A percentile compares a stretch with the other conserved stretches of the same genome.
phyloP scores from a whole-genome alignment of 92 coral and sea anemone species.

The Palythoa grandiflora region DNA sequence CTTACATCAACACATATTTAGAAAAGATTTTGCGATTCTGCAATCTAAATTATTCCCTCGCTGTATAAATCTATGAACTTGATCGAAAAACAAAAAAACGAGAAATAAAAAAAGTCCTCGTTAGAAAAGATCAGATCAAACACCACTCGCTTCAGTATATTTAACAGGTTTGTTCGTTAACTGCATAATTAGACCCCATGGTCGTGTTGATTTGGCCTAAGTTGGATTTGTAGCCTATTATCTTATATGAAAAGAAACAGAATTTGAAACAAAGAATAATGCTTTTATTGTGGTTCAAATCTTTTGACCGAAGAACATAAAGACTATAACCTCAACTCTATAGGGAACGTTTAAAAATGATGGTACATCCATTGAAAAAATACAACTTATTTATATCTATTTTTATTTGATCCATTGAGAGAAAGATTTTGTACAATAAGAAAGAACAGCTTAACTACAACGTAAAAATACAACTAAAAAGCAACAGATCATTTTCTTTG shows the following conservation, averaged over 20 bases:
- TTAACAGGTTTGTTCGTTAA: slow-evolving; percentile 4
- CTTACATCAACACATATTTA: not conserved
- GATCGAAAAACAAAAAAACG: not conserved
- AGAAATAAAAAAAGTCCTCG: not conserved
- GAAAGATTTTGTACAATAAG: not conserved
- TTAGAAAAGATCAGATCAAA: not conserved
- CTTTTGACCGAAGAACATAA: not conserved
- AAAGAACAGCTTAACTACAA: not conserved
- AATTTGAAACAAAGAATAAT: not conserved
- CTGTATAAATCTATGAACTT: no score
- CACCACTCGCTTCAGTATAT: not conserved
- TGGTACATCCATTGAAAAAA: slow-evolving; percentile 2
- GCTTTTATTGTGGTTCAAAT: not conserved
- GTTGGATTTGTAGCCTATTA: slow-evolving; percentile 25
- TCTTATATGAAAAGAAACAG: not conserved
- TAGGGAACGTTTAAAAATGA: slow-evolving; percentile 6
- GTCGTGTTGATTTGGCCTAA: slow-evolving; percentile 19
- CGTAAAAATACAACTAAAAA: not conserved
- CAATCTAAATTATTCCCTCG: no score
- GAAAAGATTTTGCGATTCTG: not conserved
- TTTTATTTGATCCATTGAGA: not conserved
- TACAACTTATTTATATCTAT: not conserved
- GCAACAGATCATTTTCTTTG: not conserved
- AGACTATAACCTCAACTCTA: not conserved
- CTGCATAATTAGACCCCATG: slow-evolving; percentile 12